Evolutionary conservation across 1,140 invertebrate species (phyloP).

Genomic region (Adelges cooleyi): DNA sequence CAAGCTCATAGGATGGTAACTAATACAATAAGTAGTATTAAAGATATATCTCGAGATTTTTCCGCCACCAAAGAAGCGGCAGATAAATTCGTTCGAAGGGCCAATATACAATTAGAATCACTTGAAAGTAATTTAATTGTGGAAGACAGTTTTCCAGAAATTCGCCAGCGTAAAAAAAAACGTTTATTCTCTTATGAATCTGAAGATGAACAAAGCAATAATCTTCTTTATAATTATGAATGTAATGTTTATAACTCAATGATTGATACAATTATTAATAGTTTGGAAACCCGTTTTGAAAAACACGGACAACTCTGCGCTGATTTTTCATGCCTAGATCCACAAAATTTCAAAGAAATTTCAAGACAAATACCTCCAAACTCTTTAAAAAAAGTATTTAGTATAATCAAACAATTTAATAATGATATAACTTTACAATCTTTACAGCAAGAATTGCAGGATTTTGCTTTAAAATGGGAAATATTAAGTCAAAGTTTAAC

Average conservation of each 20-base stretch:
- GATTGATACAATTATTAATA: background rate
- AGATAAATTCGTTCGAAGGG: background rate
- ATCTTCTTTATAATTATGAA: background rate
- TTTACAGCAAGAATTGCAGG: background rate
- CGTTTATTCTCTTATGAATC: background rate
- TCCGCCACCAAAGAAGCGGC: background rate
- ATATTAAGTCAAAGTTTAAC: background rate
- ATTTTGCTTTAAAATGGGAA: background rate
- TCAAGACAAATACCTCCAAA: background rate
- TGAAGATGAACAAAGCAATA: background rate
- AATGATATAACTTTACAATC: background rate
- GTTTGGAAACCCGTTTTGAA: background rate
- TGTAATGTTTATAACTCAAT: background rate
- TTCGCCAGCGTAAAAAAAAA: background rate
- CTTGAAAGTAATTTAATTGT: background rate
- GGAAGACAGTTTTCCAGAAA: background rate
- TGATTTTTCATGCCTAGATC: background rate
- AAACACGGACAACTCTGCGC: background rate
- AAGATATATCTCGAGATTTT: background rate
- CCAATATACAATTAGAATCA: background rate
- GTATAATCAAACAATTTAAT: background rate
- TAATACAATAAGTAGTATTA: background rate
- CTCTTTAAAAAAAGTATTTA: background rate
- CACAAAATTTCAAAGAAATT: background rate
- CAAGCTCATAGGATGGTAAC: constrained; percentile 15